Evolutionary conservation across 2,888 invertebrate species (phyloP).

Genomic region (Agonum fuliginosum): DNA sequence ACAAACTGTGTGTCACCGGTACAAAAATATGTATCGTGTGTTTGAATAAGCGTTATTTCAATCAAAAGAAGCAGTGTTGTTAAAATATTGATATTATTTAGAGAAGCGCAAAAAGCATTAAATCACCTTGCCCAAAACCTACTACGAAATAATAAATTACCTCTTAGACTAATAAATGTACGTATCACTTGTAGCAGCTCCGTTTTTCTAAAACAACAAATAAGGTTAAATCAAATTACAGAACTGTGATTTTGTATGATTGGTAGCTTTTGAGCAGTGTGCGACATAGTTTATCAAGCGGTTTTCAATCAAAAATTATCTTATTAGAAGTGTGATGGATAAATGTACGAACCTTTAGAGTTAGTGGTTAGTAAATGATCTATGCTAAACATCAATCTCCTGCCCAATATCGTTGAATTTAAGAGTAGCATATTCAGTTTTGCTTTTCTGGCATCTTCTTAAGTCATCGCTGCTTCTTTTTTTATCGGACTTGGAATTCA

Average conservation of each 20-base stretch:
- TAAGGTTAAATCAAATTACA: slow-evolving; percentile 36
- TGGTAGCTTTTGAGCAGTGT: slow-evolving; percentile 58
- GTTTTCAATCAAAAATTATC: neutral
- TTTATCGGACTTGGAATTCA: slow-evolving; percentile 68
- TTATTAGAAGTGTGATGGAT: neutral
- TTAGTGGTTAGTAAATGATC: slow-evolving; percentile 65
- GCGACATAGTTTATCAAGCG: slow-evolving; percentile 1
- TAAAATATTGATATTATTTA: slow-evolving; percentile 10
- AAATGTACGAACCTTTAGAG: slow-evolving; percentile 35
- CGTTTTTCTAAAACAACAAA: slow-evolving; percentile 81
- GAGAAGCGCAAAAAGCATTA: slow-evolving; percentile 5
- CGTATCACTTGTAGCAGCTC: slow-evolving; percentile 87
- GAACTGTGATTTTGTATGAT: slow-evolving; percentile 20
- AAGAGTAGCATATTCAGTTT: slow-evolving; percentile 79
- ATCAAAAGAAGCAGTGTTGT: neutral
- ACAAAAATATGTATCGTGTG: too few relatives aligned
- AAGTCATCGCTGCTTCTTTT: slow-evolving; percentile 63
- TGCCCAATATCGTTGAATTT: slow-evolving; percentile 81
- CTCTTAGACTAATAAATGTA: slow-evolving; percentile 84
- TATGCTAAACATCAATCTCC: slow-evolving; percentile 80
- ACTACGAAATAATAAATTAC: slow-evolving; percentile 68
- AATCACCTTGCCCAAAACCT: slow-evolving; percentile 61
- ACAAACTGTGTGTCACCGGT: too few relatives aligned
- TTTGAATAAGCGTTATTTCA: neutral
- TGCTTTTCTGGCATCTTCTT: slow-evolving; percentile 68